Base-by-base conservation (phyloP, 2,113 vertebrate genomes). In the Anarhynchus alexandrinus region DNA sequence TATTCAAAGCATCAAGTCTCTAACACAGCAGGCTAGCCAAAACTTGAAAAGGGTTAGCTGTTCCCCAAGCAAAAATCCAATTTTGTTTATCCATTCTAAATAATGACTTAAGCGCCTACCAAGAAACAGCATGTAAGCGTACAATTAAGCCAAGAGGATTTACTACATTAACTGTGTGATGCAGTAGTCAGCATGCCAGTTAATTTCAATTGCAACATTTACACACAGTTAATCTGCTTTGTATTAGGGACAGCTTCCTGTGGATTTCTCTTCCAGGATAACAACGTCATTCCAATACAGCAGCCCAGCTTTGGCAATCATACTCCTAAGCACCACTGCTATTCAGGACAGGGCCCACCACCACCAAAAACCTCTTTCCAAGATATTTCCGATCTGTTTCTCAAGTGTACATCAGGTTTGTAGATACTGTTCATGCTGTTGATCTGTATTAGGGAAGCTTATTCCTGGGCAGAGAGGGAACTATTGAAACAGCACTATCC, bases 151-250 rank as follows among this genome's bases (percentile, higher is more conserved):
- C 87, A 88, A 85, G 93, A 93, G 94, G 79, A 70, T 92, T 82
- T 95, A 90, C 79, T 70, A 29, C 87, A 74, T 93, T 62, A 89
- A 86, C 76, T 74, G 76, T 8, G 9, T 23, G 73, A 82, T 92
- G 90, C 69, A 36, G 76, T 15, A 74, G 76, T 71, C 47, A 16
- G 32, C 38, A 29, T 11, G 52, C 69, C 82, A 85, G 62, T 77
- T 95, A 72, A 93, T 87, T 95, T 95, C 89, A 95, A 67, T n/a
- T 38, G 64, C 90, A 92, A 54, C 51, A 57, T 93, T 96, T 93
- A 93, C 66, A 94, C 67, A 87, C 66, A 20, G 77, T 86, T 95
- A 94, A 96, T 95, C 92, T 20, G 22, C 73, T 91, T 73, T 92
- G 79, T 36, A 61, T 81, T 70, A 90, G 47, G 38, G 54, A 93